Conservation (phyloP, 1,140 invertebrate genomes). For the Arion vulgaris region DNA sequence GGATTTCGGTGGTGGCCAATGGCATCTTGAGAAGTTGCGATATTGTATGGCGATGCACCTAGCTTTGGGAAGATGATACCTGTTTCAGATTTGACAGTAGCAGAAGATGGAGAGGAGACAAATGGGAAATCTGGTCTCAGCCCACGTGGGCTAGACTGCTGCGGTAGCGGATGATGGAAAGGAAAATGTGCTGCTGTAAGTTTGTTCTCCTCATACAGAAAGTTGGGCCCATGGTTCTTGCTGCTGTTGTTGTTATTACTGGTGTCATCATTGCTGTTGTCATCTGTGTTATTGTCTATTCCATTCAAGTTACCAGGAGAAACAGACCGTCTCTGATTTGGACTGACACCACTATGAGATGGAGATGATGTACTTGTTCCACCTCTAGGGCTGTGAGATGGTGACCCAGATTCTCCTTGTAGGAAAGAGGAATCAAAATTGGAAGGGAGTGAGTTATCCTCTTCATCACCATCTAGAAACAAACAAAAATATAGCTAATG, state of each 20-base stretch:
- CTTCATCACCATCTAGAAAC: constrained; percentile 36
- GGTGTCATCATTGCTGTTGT: constrained; percentile 11
- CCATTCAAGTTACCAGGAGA: constrained; percentile 4
- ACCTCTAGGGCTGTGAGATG: constrained; percentile 31
- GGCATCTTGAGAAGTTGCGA: constrained; percentile 7
- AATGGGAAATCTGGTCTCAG: constrained; percentile 14
- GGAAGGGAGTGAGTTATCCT: constrained; percentile 5
- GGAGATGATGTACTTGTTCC: constrained; percentile 16
- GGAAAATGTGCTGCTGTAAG: constrained; percentile 24
- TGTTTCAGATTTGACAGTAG: constrained; percentile 11
- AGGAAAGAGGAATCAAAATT: constrained; percentile 27
- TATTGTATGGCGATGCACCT: constrained; percentile 1
- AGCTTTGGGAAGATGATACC: constrained; percentile 26
- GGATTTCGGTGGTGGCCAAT: neutral
- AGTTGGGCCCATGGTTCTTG: constrained; percentile 32
- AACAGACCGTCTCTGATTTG: neutral
- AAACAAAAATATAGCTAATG: neutral
- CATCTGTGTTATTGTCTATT: neutral
- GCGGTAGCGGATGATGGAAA: constrained; percentile 15
- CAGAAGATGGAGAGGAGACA: constrained; percentile 12
- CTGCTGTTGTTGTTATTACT: constrained; percentile 25
- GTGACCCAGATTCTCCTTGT: constrained; percentile 20
- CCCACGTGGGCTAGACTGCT: constrained; percentile 3
- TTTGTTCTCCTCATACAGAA: constrained; percentile 35
- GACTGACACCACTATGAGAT: neutral